Evolutionary conservation across 2,113 vertebrate genomes (phyloP).

Genomic region (Mirounga angustirostris): DNA sequence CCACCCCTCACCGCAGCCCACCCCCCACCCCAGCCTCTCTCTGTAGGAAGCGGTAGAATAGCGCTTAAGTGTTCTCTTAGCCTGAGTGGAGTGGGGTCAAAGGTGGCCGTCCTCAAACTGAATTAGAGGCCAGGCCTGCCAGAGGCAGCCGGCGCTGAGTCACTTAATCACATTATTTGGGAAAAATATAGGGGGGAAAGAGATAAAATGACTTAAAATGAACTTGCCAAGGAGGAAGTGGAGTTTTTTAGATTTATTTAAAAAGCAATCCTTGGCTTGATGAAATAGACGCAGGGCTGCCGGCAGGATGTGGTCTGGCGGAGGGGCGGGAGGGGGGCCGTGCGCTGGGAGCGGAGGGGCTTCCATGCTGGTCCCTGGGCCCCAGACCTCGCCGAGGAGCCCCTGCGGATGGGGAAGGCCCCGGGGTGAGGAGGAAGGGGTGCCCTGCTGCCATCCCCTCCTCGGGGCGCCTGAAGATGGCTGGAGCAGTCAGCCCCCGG

Average conservation of each 20-base stretch:
- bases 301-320: conserved; percentile 82
- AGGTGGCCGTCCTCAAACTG: conserved; percentile 93
- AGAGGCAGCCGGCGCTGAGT: conserved; percentile 90
- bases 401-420: not conserved
- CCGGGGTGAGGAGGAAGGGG: not conserved
- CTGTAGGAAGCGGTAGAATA: conserved; percentile 90
- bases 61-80: conserved; percentile 92
- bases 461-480: not conserved
- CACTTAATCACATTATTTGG: conserved; percentile 93
- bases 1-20: not conserved
- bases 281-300: conserved; percentile 85
- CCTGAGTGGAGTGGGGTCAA: conserved; percentile 91
- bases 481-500: not conserved
- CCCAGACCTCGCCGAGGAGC: not conserved
- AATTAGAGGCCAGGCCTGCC: conserved; percentile 91
- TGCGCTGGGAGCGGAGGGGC: conserved; percentile 28
- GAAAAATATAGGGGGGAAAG: conserved; percentile 91
- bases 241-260: conserved; percentile 92
- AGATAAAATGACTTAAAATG: conserved; percentile 93
- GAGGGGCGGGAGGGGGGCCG: conserved; percentile 64
- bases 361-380: not conserved
- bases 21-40: conserved; percentile 86
- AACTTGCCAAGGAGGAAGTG: conserved; percentile 90
- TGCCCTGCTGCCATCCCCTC: not conserved
- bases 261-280: conserved; percentile 90